Base-by-base conservation (phyloP, 2,797 vertebrate genomes). In the Amniataba percoides region DNA sequence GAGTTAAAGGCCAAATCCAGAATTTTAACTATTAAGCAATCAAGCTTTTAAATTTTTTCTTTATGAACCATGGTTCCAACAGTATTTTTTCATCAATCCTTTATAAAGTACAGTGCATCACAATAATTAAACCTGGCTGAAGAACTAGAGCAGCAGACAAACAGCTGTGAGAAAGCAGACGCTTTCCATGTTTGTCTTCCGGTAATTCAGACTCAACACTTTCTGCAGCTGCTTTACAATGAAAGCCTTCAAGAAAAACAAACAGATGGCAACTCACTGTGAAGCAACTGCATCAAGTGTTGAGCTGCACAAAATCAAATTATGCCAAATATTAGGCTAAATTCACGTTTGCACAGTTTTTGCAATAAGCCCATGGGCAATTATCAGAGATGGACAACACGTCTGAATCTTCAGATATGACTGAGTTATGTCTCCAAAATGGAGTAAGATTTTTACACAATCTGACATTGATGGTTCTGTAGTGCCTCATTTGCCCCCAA, bases 211-310 rank as follows among this genome's bases (percentile, higher is more conserved):
- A 84, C 73, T 87, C 78, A 57, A 83, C 73, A 51, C 56, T 83
- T 88, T 89, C 56, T 71, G 62, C 88, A 84, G 81, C 88, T 90
- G 87, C 78, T 88, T 87, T 77, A 78, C 67, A 77, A 86, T 70
- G 82, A 87, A 87, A 71, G 70, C 66, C 78, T 80, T 79, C 68
- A 63, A 82, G 78, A 81, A 80, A 89, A 79, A 80, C 64, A 85
- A 90, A 74, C 86, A 89, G 78, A 91, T 84, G 83, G 73, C 18
- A 6, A 36, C 71, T 74, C 62, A 78, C 71, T 65, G 65, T 59
- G 48, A 86, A 68, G 69, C 34, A 84, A 80, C 57, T 61, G 56
- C 52, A 68, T 75, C n/a, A 56, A 78, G 61, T 46, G 43, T 16
- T 71, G 39, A 46, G 64, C 34, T 49, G 49, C 42, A 55, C 23